A percentile compares a stretch with the other conserved stretches of the same genome.
Evolutionary conservation across 1,140 invertebrate species (phyloP).

Genomic region (Zaprionus camerounensis): DNA sequence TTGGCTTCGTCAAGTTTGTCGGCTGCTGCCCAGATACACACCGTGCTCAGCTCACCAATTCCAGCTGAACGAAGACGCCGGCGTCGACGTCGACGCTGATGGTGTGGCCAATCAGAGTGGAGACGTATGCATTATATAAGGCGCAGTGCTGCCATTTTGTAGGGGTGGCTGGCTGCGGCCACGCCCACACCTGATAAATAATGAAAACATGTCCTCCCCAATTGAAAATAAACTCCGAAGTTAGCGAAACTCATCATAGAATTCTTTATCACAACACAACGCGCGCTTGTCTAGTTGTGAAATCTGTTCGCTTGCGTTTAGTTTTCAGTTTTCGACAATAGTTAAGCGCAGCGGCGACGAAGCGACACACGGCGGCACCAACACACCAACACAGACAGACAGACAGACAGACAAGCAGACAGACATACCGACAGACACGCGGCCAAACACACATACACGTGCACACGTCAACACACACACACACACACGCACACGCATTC

Average conservation of each 20-base stretch:
- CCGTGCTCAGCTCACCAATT: slow-evolving; percentile 59
- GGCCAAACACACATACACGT: background rate
- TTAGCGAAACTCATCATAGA: slow-evolving; percentile 84
- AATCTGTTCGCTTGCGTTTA: slow-evolving; percentile 83
- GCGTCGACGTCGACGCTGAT: slow-evolving; percentile 40
- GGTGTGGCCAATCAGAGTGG: slow-evolving; percentile 52
- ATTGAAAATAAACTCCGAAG: slow-evolving; percentile 84
- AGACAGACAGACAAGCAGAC: slow-evolving; percentile 3
- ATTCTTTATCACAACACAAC: slow-evolving; percentile 84
- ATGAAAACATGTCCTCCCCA: slow-evolving; percentile 83
- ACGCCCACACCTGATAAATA: slow-evolving; percentile 80
- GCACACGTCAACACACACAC: background rate
- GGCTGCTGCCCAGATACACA: slow-evolving; percentile 50
- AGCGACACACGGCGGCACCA: slow-evolving; percentile 17
- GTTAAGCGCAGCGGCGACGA: slow-evolving; percentile 56
- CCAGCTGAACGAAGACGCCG: slow-evolving; percentile 74
- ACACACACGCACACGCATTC: background rate
- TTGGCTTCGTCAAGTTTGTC: slow-evolving; percentile 77
- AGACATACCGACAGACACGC: slow-evolving; percentile 19
- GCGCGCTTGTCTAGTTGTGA: slow-evolving; percentile 84
- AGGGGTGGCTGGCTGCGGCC: slow-evolving; percentile 43
- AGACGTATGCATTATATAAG: slow-evolving; percentile 52
- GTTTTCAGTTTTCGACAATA: slow-evolving; percentile 68
- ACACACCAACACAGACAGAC: slow-evolving; percentile 14
- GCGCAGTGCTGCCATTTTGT: slow-evolving; percentile 68